These are phyloP conservation scores for Antheraea pernyi DNA, from an alignment of 1,140 invertebrate genomes.

Conservation along the genomic window DNA sequence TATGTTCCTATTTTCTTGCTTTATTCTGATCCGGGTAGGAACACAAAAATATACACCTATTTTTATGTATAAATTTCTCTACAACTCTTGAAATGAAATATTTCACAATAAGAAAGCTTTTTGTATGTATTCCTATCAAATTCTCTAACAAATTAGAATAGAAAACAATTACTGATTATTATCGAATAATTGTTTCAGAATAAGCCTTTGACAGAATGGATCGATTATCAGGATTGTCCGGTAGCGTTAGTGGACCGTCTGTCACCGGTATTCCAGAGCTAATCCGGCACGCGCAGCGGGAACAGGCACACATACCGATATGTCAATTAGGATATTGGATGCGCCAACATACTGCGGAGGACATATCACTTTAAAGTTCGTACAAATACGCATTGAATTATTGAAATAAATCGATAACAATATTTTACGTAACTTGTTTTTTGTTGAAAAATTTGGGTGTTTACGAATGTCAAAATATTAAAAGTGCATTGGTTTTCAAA, in stretches of 20 bases:
- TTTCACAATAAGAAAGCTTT: no score
- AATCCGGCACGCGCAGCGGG: constrained; percentile 23
- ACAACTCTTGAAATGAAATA: no score
- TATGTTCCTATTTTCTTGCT: not conserved
- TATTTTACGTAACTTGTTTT: not conserved
- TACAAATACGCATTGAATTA: not conserved
- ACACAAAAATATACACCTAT: no score
- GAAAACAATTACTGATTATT: no score
- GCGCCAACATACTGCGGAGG: constrained; percentile 17
- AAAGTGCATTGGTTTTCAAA: no score
- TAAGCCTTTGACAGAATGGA: constrained; percentile 17
- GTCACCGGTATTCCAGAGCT: constrained; percentile 19
- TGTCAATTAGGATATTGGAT: constrained; percentile 55
- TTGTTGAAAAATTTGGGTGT: not conserved
- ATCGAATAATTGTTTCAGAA: constrained; percentile 8
- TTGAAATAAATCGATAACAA: not conserved
- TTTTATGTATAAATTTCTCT: no score
- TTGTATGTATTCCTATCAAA: no score
- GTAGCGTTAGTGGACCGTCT: not conserved
- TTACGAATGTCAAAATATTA: no score
- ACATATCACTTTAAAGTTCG: not conserved
- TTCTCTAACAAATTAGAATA: not conserved
- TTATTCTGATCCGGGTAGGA: not conserved
- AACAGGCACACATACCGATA: constrained; percentile 27
- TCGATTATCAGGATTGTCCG: constrained; percentile 16